Evolutionary conservation across 2,113 vertebrate species (phyloP).

Genomic region (Coturnix japonica): DNA sequence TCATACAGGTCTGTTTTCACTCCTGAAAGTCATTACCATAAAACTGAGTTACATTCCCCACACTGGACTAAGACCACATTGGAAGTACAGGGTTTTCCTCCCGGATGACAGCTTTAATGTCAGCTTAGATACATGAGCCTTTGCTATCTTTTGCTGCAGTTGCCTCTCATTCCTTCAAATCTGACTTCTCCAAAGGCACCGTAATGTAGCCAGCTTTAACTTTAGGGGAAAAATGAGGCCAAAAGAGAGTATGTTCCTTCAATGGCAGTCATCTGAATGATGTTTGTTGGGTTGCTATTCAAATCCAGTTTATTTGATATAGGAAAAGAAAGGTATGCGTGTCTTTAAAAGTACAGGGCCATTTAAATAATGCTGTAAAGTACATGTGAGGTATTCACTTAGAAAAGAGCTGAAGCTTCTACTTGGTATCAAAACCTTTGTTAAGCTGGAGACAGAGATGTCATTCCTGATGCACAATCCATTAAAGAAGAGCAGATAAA

Average conservation of each 20-base stretch:
- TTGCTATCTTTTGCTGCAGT: neutral
- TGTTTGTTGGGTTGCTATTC: neutral
- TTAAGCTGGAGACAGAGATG: neutral
- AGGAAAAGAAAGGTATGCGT: neutral
- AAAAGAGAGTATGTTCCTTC: constrained; percentile 2
- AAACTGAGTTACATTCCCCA: neutral
- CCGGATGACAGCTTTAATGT: neutral
- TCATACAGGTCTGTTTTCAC: neutral
- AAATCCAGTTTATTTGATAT: neutral
- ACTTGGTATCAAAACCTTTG: neutral
- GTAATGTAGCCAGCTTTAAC: neutral
- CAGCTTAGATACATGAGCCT: neutral
- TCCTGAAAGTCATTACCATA: neutral
- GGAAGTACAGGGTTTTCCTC: too few species aligned
- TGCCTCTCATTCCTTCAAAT: neutral
- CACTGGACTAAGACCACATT: too few species aligned
- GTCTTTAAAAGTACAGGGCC: neutral
- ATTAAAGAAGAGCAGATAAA: neutral
- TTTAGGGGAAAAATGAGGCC: neutral
- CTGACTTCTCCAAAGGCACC: neutral
- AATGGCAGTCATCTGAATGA: neutral
- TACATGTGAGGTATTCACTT: neutral
- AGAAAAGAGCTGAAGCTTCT: constrained; percentile 48
- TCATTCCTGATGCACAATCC: neutral
- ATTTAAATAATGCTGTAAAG: neutral